Evolutionary conservation across 2,888 invertebrate species (phyloP), one percentile per base, ranked within the genome.

Genomic region (Herminia tarsipennalis): DNA sequence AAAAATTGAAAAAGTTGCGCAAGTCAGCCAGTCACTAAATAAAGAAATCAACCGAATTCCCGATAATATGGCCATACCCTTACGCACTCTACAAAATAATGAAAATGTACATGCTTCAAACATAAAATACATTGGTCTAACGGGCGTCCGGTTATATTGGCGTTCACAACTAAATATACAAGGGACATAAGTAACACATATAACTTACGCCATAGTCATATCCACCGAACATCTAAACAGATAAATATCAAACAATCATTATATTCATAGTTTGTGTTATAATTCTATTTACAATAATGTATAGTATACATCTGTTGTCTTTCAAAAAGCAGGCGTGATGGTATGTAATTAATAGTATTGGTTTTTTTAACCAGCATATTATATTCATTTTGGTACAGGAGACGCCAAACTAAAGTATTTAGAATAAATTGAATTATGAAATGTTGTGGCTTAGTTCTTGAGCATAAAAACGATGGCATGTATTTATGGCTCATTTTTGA

Each of bases 201-300:
- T 39, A 78, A 92, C 92, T 92, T 92, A 92, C 92, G 78, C 89
- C 86, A 71, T 86, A 92, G 72, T 92, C 92, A 86, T 89, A 92
- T 91, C 92, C 92, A 86, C 87, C 90, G 90, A 89, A 92, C 88
- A 91, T 89, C 91, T 92, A 73, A 76, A 89, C 86, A 90, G 75
- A 88, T 80, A 82, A 83, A 78, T 75, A 55, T 66, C 34, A 60
- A 30, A 58, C 54, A 43, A 47, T 67, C 46, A 72, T 63, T 66
- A 67, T 67, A 57, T 52, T 37, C 40, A 22, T 38, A 42, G 14
- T 30, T 37, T 14, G n/a, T n/a, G n/a, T n/a, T n/a, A n/a, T n/a
- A n/a, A 13, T 40, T 43, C 12, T 32, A 21, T 41, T 33, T 30
- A 18, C 1, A 16, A 24, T 36, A 28, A 32, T 43, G 17, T 20